Base-by-base conservation (phyloP, 2,888 invertebrate genomes). In the Timema podura region DNA sequence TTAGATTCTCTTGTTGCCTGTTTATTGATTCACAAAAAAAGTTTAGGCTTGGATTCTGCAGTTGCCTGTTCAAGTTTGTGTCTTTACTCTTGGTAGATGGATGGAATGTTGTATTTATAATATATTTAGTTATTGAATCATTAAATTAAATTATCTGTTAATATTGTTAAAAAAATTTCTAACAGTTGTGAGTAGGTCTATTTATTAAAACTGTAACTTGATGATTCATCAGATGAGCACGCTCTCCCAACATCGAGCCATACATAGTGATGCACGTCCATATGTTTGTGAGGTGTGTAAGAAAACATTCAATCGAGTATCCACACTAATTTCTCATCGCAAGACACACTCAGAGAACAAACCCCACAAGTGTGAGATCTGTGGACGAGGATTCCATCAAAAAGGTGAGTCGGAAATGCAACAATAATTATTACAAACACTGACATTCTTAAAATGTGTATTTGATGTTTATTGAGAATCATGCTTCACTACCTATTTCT, bases 321-420 rank as follows among this genome's bases (percentile, higher is more conserved):
- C 91, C 10, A 91, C 91, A n/a, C 81, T 92, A 73, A 91, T 91
- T 78, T 91, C 91, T 11, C 91, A 92, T 76, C 86, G 89, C 73
- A 91, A 91, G 83, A 91, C 90, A 6, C 91, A 92, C 78, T 89
- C 89, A 10, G 87, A 88, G 65, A 84, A 87, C 73, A 92, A 91
- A 77, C 90, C 90, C 0, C 91, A 91, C 80, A 86, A 85, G 73
- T 92, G 91, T 77, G 87, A 88, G 77, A 81, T 90, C 69, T 91
- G 91, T 79, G 87, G 88, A 68, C 91, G 91, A 80, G 90, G 90
- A 75, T 92, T 92, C 79, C 91, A 91, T 80, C 91, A 92, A 77
- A 91, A 91, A 87, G 91, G 91, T 89, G 77, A 68, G 71, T n/a
- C n/a, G 44, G 30, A 30, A 30, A 30, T 30, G n/a, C n/a, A 30